Evolutionary conservation across 2,113 vertebrate genomes (phyloP).

Genomic region (Xyliphius kryptos): DNA sequence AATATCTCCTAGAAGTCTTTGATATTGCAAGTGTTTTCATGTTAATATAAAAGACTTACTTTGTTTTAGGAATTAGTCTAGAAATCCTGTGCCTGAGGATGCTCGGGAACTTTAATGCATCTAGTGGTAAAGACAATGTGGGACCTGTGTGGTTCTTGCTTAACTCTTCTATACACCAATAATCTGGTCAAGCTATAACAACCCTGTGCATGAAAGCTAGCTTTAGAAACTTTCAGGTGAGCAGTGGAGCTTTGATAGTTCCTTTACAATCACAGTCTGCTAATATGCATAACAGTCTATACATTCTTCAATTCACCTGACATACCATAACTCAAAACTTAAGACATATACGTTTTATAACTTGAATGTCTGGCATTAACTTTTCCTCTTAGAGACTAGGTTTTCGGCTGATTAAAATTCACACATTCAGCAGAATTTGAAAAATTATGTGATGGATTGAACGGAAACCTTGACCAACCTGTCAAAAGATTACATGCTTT

Average conservation of each 20-base stretch:
- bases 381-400: constrained; percentile 51
- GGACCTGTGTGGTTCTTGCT: constrained; percentile 7
- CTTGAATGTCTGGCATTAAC: constrained; percentile 50
- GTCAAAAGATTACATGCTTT: constrained; percentile 71
- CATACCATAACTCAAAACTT: constrained; percentile 45
- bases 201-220: constrained; percentile 18
- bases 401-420: constrained; percentile 68
- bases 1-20: no score
- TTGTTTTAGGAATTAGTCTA: constrained; percentile 20
- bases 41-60: no score
- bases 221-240: constrained; percentile 26
- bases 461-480: constrained; percentile 71
- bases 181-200: constrained; percentile 28
- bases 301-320: constrained; percentile 37
- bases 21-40: no score
- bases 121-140: constrained; percentile 22
- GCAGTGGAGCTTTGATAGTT: constrained; percentile 30
- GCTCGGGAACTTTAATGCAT: constrained; percentile 10
- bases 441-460: constrained; percentile 71
- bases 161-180: constrained; percentile 8
- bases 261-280: constrained; percentile 19
- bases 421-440: constrained; percentile 66
- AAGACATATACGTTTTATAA: constrained; percentile 54
- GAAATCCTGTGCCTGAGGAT: constrained; percentile 20
- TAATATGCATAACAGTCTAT: constrained; percentile 28